Conservation (phyloP, 1,140 invertebrate genomes). For the Drosophila seguyi region DNA sequence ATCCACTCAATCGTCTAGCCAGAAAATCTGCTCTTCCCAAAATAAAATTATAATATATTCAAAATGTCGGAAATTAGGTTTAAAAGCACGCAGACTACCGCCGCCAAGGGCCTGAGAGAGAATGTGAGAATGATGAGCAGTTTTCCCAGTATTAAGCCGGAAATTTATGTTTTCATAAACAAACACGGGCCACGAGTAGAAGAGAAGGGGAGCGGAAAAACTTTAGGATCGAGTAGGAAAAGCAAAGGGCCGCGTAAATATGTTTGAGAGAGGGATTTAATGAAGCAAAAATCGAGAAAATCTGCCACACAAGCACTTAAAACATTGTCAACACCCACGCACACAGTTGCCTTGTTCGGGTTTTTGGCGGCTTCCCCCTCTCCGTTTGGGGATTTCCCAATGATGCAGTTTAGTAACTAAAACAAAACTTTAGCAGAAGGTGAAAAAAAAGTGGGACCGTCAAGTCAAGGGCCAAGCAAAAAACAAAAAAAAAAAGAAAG, state of each 20-base stretch:
- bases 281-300: conserved; percentile 45
- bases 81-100: background rate
- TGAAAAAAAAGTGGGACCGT: conserved; percentile 14
- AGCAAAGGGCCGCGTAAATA: background rate
- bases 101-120: conserved; percentile 1
- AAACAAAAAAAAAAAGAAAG: no score
- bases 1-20: conserved; percentile 28
- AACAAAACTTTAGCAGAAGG: conserved; percentile 37
- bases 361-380: conserved; percentile 47
- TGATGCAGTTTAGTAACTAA: conserved; percentile 34
- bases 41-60: conserved; percentile 15
- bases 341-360: no score
- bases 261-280: conserved; percentile 32
- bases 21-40: conserved; percentile 20
- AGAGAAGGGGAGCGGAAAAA: conserved; percentile 16
- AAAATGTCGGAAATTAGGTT: conserved; percentile 18
- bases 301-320: conserved; percentile 49
- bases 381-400: background rate
- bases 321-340: conserved; percentile 66
- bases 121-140: conserved; percentile 48
- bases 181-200: conserved; percentile 23
- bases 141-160: conserved; percentile 30
- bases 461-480: conserved; percentile 40
- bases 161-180: conserved; percentile 59
- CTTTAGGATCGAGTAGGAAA: conserved; percentile 4